Conservation (phyloP, 2,113 vertebrate genomes). For the Elgaria multicarinata region DNA sequence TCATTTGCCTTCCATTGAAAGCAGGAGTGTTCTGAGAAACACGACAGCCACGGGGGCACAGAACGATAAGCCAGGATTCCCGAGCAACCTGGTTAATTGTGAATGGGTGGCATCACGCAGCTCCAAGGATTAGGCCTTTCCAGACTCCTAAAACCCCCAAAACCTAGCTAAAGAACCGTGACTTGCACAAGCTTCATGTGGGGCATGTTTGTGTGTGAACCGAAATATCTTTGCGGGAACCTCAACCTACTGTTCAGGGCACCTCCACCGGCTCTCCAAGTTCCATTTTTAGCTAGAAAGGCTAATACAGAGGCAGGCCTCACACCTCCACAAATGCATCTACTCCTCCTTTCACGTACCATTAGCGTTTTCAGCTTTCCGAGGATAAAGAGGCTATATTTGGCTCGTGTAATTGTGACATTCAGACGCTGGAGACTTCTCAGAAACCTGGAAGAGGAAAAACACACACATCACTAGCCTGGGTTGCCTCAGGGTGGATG, state of each 20-base stretch:
- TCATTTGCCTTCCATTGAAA: too few species aligned
- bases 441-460: conserved; percentile 79
- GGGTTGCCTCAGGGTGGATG: background rate
- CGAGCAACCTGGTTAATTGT: too few species aligned
- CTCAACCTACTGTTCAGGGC: background rate
- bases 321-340: accelerated
- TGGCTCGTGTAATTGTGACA: conserved; percentile 88
- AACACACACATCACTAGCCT: conserved; percentile 20
- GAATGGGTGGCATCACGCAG: too few species aligned
- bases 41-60: too few species aligned
- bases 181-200: too few species aligned
- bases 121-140: too few species aligned
- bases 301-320: too few species aligned
- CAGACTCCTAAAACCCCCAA: too few species aligned
- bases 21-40: too few species aligned
- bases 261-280: background rate
- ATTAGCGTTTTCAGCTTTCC: conserved; percentile 83
- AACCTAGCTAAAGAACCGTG: too few species aligned
- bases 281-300: background rate
- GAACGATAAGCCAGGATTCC: too few species aligned
- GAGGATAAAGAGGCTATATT: conserved; percentile 87
- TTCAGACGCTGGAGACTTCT: conserved; percentile 86
- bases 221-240: background rate
- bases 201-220: too few species aligned
- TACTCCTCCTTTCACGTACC: conserved; percentile 72